A percentile compares a stretch with the other conserved stretches of the same genome.
Evolutionary conservation across 2,797 vertebrate genomes (phyloP).

Genomic region (Tenualosa thibaudeaui): DNA sequence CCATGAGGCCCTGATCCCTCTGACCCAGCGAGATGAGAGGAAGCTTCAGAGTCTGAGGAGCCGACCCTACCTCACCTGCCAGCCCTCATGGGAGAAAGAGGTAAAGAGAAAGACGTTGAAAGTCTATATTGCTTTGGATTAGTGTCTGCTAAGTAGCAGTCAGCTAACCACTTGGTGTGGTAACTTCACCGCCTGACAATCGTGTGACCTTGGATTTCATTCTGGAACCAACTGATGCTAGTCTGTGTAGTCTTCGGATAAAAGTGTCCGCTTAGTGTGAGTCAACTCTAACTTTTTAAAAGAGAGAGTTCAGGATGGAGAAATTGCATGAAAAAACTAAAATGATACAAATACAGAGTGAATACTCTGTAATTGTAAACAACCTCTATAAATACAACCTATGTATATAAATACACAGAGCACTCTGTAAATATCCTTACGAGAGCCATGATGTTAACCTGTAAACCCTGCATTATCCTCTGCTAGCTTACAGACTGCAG

Average conservation of each 20-base stretch:
- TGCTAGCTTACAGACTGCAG: not conserved
- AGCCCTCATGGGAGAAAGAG: conserved; percentile 88
- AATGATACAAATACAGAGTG: not conserved
- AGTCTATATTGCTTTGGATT: too few relatives aligned
- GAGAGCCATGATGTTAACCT: not conserved
- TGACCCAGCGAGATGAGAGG: conserved; percentile 82
- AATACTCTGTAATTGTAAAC: not conserved
- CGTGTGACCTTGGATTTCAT: too few relatives aligned
- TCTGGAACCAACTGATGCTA: too few relatives aligned
- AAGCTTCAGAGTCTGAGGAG: conserved; percentile 85
- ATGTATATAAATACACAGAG: not conserved
- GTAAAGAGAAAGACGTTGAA: conserved; percentile 58
- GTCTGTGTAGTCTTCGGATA: too few relatives aligned
- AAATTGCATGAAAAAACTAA: not conserved
- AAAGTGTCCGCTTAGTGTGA: too few relatives aligned
- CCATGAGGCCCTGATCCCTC: conserved; percentile 79
- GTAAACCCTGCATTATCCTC: not conserved
- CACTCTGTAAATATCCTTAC: not conserved
- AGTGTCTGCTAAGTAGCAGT: too few relatives aligned
- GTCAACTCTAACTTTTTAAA: too few relatives aligned
- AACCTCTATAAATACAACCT: too few relatives aligned
- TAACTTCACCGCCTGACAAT: too few relatives aligned
- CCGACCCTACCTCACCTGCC: conserved; percentile 82
- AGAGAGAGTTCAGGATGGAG: too few relatives aligned
- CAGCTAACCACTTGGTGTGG: too few relatives aligned